Evolutionary conservation across 2,113 vertebrate genomes (phyloP).

Genomic region (Pluvianellus socialis): DNA sequence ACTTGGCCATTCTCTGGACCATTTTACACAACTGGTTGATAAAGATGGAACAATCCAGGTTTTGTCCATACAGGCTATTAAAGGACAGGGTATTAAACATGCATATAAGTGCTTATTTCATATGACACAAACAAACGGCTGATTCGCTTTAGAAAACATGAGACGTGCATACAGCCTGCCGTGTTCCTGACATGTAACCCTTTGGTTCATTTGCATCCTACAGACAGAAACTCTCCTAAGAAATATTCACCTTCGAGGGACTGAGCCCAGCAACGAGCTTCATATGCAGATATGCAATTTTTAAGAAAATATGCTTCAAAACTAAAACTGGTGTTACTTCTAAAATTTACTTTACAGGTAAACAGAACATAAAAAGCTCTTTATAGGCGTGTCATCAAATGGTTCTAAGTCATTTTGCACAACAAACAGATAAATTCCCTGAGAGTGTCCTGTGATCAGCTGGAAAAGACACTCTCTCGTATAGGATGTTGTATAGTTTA

Average conservation of each 20-base stretch:
- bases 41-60: not conserved
- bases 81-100: not conserved
- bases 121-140: not conserved
- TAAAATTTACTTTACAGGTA: not conserved
- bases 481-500: not conserved
- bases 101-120: not conserved
- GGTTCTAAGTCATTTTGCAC: not conserved
- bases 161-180: rapidly evolving
- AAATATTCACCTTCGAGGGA: not conserved
- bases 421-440: not conserved
- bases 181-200: not conserved
- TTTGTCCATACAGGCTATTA: not conserved
- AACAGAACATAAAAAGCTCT: not conserved
- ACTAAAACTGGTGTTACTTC: not conserved
- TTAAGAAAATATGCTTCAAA: not conserved
- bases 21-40: not conserved
- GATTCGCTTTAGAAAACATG: not conserved
- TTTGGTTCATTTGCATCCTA: not conserved
- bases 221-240: not conserved
- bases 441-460: not conserved
- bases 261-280: not conserved
- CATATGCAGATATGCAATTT: not conserved
- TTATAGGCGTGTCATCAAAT: not conserved
- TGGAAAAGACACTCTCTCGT: not conserved
- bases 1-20: not conserved